phyloP scores from a whole-genome alignment of 1,140 invertebrate genomes.

The Theocolax elegans region DNA sequence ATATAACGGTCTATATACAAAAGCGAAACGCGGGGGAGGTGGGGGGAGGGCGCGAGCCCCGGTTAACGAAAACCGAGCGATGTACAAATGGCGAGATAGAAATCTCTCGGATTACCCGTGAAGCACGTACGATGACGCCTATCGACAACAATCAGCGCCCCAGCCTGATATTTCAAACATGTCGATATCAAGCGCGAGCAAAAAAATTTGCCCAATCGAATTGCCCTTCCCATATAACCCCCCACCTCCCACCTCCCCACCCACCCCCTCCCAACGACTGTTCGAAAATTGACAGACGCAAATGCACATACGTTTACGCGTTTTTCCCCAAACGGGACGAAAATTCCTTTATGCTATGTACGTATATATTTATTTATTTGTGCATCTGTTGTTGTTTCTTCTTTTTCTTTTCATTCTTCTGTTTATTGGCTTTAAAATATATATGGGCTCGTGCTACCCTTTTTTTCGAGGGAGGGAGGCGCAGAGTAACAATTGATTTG shows the following conservation, averaged over 20 bases:
- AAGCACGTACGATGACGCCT: slow-evolving; percentile 39
- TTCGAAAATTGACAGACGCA: slow-evolving; percentile 3
- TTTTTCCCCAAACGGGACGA: not conserved
- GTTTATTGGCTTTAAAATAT: no score
- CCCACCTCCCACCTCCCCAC: no score
- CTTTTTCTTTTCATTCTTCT: no score
- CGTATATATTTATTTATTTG: no score
- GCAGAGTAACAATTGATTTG: no score
- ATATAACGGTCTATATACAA: slow-evolving; percentile 1
- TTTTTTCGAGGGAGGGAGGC: no score
- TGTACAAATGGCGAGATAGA: slow-evolving; percentile 27
- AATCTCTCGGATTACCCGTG: slow-evolving; percentile 39
- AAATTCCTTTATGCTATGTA: no score
- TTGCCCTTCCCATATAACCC: not conserved
- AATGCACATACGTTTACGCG: not conserved
- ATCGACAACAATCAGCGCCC: slow-evolving; percentile 33
- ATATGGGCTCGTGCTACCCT: no score
- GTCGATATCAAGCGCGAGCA: slow-evolving; percentile 1
- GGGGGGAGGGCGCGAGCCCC: no score
- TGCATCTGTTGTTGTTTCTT: no score
- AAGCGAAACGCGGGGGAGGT: no score
- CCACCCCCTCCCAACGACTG: not conserved
- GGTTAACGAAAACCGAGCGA: slow-evolving; percentile 24
- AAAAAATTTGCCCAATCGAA: slow-evolving; percentile 31
- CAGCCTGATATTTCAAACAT: slow-evolving; percentile 28